A percentile compares a stretch with the other conserved stretches of the same genome.
Conservation (phyloP, 2,888 invertebrate genomes). For the Drosophila mimica region DNA sequence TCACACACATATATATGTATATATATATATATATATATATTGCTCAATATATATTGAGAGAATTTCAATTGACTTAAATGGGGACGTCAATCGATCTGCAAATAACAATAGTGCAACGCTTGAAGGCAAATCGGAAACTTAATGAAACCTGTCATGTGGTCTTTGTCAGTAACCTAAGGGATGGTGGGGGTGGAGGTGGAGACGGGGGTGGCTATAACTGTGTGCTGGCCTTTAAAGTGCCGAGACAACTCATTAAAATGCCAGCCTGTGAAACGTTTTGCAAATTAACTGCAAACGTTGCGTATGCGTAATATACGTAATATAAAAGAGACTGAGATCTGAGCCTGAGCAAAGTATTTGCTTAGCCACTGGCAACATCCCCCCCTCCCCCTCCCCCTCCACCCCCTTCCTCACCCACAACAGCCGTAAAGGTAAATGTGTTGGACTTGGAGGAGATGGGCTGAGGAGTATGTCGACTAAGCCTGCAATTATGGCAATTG, state of each 20-base stretch:
- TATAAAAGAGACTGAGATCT: slow-evolving; percentile 3
- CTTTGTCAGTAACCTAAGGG: not conserved
- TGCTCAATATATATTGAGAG: not conserved
- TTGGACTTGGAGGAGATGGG: slow-evolving; percentile 2
- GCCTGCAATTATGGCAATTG: slow-evolving; percentile 56
- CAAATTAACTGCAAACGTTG: slow-evolving; percentile 79
- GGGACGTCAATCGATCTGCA: slow-evolving; percentile 54
- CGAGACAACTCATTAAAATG: slow-evolving; percentile 73
- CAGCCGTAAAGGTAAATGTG: slow-evolving; percentile 8
- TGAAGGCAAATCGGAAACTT: slow-evolving; percentile 38
- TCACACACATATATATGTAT: no score
- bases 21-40: not conserved
- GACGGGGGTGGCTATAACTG: not conserved
- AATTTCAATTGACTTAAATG: slow-evolving; percentile 30
- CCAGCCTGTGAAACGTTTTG: slow-evolving; percentile 71
- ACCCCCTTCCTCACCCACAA: not conserved
- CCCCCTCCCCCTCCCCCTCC: not conserved
- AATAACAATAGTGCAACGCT: slow-evolving; percentile 36
- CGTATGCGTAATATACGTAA: slow-evolving; percentile 65
- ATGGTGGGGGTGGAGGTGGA: not conserved
- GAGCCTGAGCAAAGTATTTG: slow-evolving; percentile 68
- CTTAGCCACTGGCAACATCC: slow-evolving; percentile 29
- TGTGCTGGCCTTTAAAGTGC: slow-evolving; percentile 46
- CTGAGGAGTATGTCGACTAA: slow-evolving; percentile 52
- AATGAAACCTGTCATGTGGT: slow-evolving; percentile 38